Conservation (phyloP, 2,888 invertebrate species). For the Agrilus mali region DNA sequence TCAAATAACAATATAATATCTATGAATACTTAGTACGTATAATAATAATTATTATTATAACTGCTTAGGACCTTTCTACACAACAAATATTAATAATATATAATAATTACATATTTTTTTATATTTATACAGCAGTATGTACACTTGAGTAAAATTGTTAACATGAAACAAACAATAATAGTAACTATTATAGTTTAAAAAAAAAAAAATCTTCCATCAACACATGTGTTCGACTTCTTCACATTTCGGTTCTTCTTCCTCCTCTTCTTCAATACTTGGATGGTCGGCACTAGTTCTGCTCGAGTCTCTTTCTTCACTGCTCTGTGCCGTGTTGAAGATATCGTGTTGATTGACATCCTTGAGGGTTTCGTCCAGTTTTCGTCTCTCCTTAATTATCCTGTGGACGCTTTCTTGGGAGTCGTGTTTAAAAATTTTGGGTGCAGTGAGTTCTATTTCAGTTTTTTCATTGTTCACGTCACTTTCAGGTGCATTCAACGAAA, state of each 20-base stretch:
- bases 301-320: slow-evolving; percentile 20
- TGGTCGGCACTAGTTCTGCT: slow-evolving; percentile 13
- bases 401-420: slow-evolving; percentile 42
- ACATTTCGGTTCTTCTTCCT: slow-evolving; percentile 5
- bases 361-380: slow-evolving; percentile 40
- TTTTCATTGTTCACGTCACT: slow-evolving; percentile 4
- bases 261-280: slow-evolving; percentile 9
- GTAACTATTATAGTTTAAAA: too few relatives aligned
- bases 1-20: too few relatives aligned
- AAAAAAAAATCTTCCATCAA: too few relatives aligned
- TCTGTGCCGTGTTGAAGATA: slow-evolving; percentile 28
- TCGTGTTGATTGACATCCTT: slow-evolving; percentile 28
- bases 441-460: slow-evolving; percentile 14
- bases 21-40: too few relatives aligned
- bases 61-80: too few relatives aligned
- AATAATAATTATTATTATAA: too few relatives aligned
- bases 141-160: too few relatives aligned
- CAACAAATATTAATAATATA: too few relatives aligned
- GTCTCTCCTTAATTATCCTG: slow-evolving; percentile 47
- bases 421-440: slow-evolving; percentile 24
- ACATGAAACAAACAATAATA: too few relatives aligned
- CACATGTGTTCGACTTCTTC: not conserved
- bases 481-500: slow-evolving; percentile 7
- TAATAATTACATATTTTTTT: too few relatives aligned
- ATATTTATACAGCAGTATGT: too few relatives aligned